Base-by-base conservation (phyloP, 2,113 vertebrate species). In the Oreocharis arfaki region DNA sequence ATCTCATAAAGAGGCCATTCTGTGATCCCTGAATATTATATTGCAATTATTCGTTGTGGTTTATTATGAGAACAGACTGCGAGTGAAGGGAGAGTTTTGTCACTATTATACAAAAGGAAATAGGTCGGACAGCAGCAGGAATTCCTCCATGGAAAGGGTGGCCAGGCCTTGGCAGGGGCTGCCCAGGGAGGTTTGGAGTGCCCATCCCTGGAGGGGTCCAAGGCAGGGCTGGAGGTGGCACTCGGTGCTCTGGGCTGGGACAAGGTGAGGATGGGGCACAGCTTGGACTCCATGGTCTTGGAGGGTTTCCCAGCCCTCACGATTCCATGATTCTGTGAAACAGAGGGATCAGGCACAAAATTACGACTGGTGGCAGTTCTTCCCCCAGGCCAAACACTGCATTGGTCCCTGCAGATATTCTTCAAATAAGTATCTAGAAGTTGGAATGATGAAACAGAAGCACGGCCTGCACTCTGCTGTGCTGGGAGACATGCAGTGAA, bases 231-330 rank as follows among this genome's bases (percentile, higher is more conserved):
- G 69, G 28, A n/a, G 0, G 21, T 69, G 78, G 26, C 46, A 68
- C 55, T 41, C 9, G 35, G 46, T 0, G n/a, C 78, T 32, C 46
- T 33, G 86, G 50, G 49, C 67, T 86, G 65, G 49, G 65, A 47
- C 65, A 41, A 1, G 23, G 16, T 41, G n/a, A n/a, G 28, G 0
- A 41, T 10, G 0, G 0, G 41, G 6, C 24, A 35, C 39, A 35
- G 47, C 0, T 9, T 1, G 53, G n/a, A n/a, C 13, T 41, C 1
- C 1, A 6, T 53, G 39, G 2, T 0, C 7, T n/a, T 1, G 39
- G 55, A 33, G 30, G 17, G 11, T 21, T 83, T 55, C 76, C 61
- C 63, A 41, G 3, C 26, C 24, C 11, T 0, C 22, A 22, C 2
- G 13, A 4, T 15, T n/a, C 78, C 56, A 7, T 27, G 19, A n/a